phyloP scores from a whole-genome alignment of 1,140 invertebrate genomes.

The Leptopilina boulardi region DNA sequence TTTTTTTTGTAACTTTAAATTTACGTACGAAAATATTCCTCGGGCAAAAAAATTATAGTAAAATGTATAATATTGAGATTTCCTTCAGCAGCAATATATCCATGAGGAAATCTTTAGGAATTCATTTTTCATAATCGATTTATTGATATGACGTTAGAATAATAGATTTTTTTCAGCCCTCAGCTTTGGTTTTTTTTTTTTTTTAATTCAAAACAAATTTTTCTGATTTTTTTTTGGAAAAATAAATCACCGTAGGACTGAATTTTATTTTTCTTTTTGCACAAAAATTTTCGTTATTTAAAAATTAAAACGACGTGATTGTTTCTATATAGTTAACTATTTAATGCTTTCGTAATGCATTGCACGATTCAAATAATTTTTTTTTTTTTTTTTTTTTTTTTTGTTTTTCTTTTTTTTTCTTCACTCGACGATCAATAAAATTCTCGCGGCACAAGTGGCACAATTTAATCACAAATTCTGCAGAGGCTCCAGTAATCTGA shows the following conservation, averaged over 20 bases:
- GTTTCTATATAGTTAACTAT: slow-evolving; percentile 4
- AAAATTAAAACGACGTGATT: background rate
- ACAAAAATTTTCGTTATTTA: slow-evolving; percentile 12
- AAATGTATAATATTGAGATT: slow-evolving; percentile 5
- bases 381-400: background rate
- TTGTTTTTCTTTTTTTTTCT: background rate
- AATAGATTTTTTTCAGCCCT: background rate
- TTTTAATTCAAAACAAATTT: no score
- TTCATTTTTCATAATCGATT: background rate
- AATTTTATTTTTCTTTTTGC: background rate
- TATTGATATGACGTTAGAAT: slow-evolving; percentile 20
- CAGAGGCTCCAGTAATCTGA: slow-evolving; percentile 31
- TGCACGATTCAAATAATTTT: slow-evolving; percentile 4
- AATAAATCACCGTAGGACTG: background rate
- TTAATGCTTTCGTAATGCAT: background rate
- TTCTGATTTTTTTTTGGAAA: background rate
- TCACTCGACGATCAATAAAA: slow-evolving; percentile 37
- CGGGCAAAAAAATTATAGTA: background rate
- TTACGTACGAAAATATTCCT: slow-evolving; percentile 32
- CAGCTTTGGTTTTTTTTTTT: background rate
- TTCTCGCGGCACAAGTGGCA: slow-evolving; percentile 63
- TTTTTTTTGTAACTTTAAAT: slow-evolving; percentile 3
- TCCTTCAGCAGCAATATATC: background rate
- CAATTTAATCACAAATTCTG: slow-evolving; percentile 67
- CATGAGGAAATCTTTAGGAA: background rate